phyloP scores from a whole-genome alignment of 2,888 invertebrate genomes.

The Stenotaenia linearis region DNA sequence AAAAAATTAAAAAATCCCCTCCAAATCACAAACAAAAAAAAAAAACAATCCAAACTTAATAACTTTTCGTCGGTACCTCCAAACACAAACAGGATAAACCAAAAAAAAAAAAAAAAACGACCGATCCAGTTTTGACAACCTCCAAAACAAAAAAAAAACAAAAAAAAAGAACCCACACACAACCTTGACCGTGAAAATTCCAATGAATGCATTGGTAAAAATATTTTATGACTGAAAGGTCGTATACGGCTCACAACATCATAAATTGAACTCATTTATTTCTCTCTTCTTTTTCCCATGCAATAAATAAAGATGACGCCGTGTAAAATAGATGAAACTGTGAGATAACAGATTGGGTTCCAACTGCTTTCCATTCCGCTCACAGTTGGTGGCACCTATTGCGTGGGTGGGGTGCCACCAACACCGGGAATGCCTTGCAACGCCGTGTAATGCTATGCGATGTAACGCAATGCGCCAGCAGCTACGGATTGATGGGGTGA shows the following conservation, averaged over 20 bases:
- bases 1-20: too few relatives aligned
- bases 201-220: background rate
- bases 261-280: slow-evolving; percentile 10
- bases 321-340: background rate
- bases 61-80: too few relatives aligned
- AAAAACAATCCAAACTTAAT: too few relatives aligned
- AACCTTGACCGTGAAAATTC: background rate
- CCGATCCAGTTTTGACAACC: background rate
- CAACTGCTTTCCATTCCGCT: background rate
- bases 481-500: background rate
- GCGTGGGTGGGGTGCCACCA: slow-evolving; percentile 19
- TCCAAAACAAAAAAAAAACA: background rate
- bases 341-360: background rate
- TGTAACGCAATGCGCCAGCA: background rate
- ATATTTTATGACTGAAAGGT: background rate
- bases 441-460: too few relatives aligned
- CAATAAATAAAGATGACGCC: background rate
- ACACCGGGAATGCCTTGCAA: too few relatives aligned
- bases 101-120: background rate
- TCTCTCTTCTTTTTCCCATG: background rate
- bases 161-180: background rate
- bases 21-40: too few relatives aligned
- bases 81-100: background rate
- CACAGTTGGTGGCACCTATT: slow-evolving; percentile 6
- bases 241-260: background rate